Evolutionary conservation across 1,140 invertebrate genomes (phyloP), one percentile per base, ranked within the genome.

Genomic region (Grapholita molesta): DNA sequence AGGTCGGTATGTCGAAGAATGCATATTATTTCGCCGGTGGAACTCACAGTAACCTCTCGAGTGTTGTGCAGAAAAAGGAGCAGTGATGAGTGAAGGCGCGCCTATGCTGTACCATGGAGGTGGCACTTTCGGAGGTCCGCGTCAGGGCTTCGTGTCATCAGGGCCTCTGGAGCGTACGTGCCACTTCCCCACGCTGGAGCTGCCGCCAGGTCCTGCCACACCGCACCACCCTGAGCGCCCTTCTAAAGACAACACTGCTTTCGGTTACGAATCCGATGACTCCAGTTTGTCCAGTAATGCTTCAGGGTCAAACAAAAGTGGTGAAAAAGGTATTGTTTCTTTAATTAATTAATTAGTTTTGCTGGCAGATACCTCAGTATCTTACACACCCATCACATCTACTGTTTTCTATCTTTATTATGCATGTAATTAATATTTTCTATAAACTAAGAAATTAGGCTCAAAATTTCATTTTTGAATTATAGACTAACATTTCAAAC

Each of bases 211-310:
- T 1, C 69, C 0, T 78, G 77, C 80, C n/a, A 79, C 84, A 7
- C 80, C 85, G 23, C 82, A 84, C 33, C 78, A 77, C 79, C 78
- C 77, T 25, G 83, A 85, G 11, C 78, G 80, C 3, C 79, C 79
- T 28, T 71, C 64, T 28, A 71, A 68, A 12, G 85, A 88, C 12
- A 85, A 78, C 73, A 83, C 77, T 35, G 85, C 86, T 38, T 90
- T 91, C 66, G 84, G 89, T 25, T 92, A 90, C 73, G 91, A 92
- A 38, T 92, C 91, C 18, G 91, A 92, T 78, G 91, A 92, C 67
- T 92, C 91, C 67, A 89, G 90, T 67, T 68, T 90, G n/a, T 92
- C 90, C 3, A 92, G 89, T 69, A 90, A 86, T 78, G 89, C 88
- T 7, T 92, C 90, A 38, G 85, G 88, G 25, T 90, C 89, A 24